These are phyloP conservation scores for Sternotherus odoratus DNA, from an alignment of 2,797 vertebrate species.

Conservation along the genomic window DNA sequence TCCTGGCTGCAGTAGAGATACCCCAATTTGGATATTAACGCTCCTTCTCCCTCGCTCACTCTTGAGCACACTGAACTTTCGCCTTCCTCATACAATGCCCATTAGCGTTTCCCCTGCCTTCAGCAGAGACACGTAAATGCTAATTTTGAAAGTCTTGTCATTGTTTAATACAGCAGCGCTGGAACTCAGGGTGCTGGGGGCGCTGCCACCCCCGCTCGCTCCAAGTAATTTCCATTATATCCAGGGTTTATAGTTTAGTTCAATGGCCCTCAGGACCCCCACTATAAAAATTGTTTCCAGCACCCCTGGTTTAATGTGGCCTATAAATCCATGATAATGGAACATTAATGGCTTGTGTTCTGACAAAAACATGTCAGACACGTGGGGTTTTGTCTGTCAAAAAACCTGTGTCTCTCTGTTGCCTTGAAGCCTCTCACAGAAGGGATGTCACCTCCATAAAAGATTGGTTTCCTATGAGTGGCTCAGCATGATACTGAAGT, in stretches of 20 bases:
- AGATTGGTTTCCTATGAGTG: slow-evolving; percentile 27
- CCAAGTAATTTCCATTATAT: too few species aligned
- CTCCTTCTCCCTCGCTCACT: background rate
- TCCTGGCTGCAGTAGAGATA: background rate
- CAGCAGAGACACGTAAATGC: background rate
- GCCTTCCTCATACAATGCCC: background rate
- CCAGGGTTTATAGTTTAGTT: too few species aligned
- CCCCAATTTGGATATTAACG: background rate
- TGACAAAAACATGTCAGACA: background rate
- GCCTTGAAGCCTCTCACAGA: slow-evolving; percentile 16
- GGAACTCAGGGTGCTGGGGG: too few species aligned
- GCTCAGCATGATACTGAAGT: slow-evolving; percentile 59
- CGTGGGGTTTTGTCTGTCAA: slow-evolving; percentile 11
- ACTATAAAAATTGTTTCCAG: too few species aligned
- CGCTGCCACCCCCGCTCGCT: too few species aligned
- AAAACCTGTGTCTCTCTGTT: background rate
- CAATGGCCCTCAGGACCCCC: too few species aligned
- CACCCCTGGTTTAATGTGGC: background rate
- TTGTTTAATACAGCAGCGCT: background rate
- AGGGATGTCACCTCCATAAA: slow-evolving; percentile 46
- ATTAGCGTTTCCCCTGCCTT: background rate
- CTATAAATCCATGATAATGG: background rate
- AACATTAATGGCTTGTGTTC: background rate
- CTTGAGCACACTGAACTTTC: too few species aligned
- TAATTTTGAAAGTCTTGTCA: background rate